Conservation (phyloP, 2,797 vertebrate genomes). For the Aldrovandia affinis region DNA sequence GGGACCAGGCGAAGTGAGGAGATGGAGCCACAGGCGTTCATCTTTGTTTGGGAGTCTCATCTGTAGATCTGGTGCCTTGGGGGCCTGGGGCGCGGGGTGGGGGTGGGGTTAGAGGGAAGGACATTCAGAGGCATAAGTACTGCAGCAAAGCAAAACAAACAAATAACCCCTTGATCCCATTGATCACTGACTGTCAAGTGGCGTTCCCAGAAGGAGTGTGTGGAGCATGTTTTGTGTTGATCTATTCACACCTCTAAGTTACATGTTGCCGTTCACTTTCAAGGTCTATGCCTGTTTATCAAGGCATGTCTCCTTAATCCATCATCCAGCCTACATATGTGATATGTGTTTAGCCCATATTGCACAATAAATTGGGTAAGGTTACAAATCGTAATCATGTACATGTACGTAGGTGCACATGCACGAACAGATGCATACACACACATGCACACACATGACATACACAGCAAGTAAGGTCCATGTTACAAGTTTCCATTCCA, state of each 20-base stretch:
- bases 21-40: conserved; percentile 5
- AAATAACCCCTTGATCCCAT: neutral
- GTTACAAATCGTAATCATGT: no score
- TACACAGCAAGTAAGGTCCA: neutral
- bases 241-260: neutral
- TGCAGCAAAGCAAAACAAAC: neutral
- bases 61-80: neutral
- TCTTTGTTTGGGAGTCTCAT: conserved; percentile 1
- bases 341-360: neutral
- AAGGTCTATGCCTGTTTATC: neutral
- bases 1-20: neutral
- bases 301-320: conserved; percentile 4
- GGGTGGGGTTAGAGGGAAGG: neutral
- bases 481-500: neutral
- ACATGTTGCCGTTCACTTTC: neutral
- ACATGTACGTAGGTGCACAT: no score
- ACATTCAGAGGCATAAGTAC: no score
- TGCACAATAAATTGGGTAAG: neutral
- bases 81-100: neutral
- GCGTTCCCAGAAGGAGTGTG: neutral
- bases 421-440: neutral
- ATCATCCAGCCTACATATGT: conserved; percentile 10
- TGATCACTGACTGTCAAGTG: conserved; percentile 6
- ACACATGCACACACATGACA: neutral
- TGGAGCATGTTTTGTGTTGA: neutral